Base-by-base conservation (phyloP, 2,113 vertebrate genomes). In the Sarotherodon lohbergeri region DNA sequence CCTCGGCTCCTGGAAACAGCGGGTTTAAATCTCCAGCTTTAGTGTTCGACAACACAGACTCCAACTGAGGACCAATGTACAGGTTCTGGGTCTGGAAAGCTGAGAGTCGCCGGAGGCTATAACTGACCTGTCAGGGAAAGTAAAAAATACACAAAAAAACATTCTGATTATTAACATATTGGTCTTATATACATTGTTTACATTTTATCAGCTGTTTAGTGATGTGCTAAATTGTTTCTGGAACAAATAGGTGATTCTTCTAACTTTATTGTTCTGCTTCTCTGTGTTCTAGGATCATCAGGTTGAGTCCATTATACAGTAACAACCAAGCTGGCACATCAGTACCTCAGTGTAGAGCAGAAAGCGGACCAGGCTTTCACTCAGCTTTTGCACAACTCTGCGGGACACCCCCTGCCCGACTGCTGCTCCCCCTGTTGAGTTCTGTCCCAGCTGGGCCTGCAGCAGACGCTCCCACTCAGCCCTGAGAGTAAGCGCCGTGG, bases 31-130 rank as follows among this genome's bases (percentile, higher is more conserved):
- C 93, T 3, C 96, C 88, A 4, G 10, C 79, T 1, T 92, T 86
- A 2, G 86, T 14, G 6, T 63, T 76, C 0, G 91, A 85, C 0
- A 81, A 85, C 46, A 96, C 91, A 0, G 90, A 91, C 55, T 91
- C 90, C 4, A 84, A 2, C 87, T 96, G 97, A 6, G 98, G 98
- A 1, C 98, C 98, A 2, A 98, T 57, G 14, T 98, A 99, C 8
- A 99, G 96, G 93, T 97, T 97, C 93, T 98, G 97, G 7, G 94
- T 91, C 92, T 98, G 97, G 61, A 99, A 91, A 0, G 93, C 96
- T 0, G 97, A 96, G 39, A 99, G 96, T 5, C 96, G 94, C 10
- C 93, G 96, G 10, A 99, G 93, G 55, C 96, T 96, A 88, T 98
- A 97, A 7, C 86, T 95, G 43, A 97, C 95, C 98, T 99, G 66